Evolutionary conservation across 2,888 invertebrate genomes (phyloP), one percentile per base, ranked within the genome.

Genomic region (Seladonia tumulorum): DNA sequence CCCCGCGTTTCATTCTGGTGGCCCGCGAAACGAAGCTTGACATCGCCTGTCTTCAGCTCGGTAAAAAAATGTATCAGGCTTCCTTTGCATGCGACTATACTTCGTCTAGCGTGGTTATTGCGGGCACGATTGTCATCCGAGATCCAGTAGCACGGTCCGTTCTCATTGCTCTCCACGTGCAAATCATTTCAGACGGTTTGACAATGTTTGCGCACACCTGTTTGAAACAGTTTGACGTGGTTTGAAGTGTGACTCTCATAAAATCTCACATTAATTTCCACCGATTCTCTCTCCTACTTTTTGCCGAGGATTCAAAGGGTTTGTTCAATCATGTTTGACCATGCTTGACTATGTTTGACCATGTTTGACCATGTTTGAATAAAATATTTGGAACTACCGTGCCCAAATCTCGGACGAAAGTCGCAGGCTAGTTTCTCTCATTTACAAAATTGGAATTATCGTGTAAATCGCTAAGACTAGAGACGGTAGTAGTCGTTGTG

Each of bases 401-500:
- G 25, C 29, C 29, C 12, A 49, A 73, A 18, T 53, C 75, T 53
- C 57, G 74, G 77, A 68, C 57, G 71, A 70, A 39, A 29, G 71
- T 49, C 73, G 45, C 63, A 14, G 10, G 14, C 63, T 75, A 47
- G 79, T 72, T 29, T 47, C 53, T 60, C 60, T 76, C 63, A 74
- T 89, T 90, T 89, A 90, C 86, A 90, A 90, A 89, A 89, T 91
- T 42, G 85, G 91, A 92, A 91, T 91, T 89, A 91, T 82, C 86
- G 88, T 87, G 85, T 90, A 90, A 88, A 86, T 91, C 79, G 82
- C 88, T 92, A 92, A 89, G 88, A 92, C 89, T 93, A 93, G 89
- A 93, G 91, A 93, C 93, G 92, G 91, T 92, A 92, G 90, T 93
- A 92, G 89, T 93, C 93, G 93, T 93, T 93, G 93, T 93, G 91